Base-by-base conservation (phyloP, 2,888 invertebrate species). In the Diaperis boleti region DNA sequence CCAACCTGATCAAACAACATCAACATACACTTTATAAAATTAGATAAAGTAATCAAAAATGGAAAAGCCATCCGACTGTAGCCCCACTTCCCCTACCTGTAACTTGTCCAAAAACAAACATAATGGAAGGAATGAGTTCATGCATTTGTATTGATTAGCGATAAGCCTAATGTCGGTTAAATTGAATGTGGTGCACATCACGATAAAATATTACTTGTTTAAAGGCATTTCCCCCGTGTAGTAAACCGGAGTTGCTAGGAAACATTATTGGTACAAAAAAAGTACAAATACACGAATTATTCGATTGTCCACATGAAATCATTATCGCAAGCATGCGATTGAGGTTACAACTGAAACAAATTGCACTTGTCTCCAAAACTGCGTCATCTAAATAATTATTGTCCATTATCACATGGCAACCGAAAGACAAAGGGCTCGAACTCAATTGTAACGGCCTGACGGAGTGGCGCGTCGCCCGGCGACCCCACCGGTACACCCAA, bases 161-260 rank as follows among this genome's bases (percentile, higher is more conserved):
- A 54, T 54, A 54, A 54, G 54, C 54, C 42, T 54, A 54, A 54
- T 54, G 54, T 54, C 41, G 41, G 54, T 2, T 54, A 54, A 54
- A 54, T 54, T 54, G 54, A 54, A 54, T 41, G 31, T 26, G 18
- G 41, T 54, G 54, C 54, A 54, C 52, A 54, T 54, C 54, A 31
- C 41, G 54, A 54, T 54, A 54, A 54, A 54, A 54, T 37, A 54
- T 54, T 54, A 54, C 54, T 18, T 15, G 11, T 37, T 22, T 18
- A 8, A 41, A 39, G 42, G 54, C 54, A 52, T 39, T 52, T 52
- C 11, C 39, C 31, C 18, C 14, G 10, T 50, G 52, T 54, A 54
- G 60, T 54, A 61, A 54, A 45, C 11, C 29, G 17, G 44, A 60
- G 60, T 61, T 61, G 54, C 60, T 52, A 45, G 37, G 60, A 22